Conservation (phyloP, 2,797 vertebrate species). For the Mallotus villosus region DNA sequence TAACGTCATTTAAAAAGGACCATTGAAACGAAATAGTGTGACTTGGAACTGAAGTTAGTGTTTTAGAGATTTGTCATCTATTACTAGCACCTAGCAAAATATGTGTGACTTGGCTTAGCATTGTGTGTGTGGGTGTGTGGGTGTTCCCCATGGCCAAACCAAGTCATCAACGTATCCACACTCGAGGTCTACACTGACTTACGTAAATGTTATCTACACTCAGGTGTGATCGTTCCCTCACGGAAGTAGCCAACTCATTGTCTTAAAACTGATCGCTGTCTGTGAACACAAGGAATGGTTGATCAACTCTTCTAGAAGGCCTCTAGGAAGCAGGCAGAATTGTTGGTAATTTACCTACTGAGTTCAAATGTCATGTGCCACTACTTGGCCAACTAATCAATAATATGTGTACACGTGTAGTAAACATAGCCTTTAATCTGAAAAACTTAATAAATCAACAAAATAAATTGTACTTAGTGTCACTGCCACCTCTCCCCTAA, state of each 20-base stretch:
- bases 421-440: constrained; percentile 27
- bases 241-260: constrained; percentile 20
- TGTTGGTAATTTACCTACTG: constrained; percentile 20
- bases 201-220: constrained; percentile 38
- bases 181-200: constrained; percentile 41
- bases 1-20: not conserved
- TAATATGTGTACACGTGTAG: constrained; percentile 42
- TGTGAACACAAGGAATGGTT: not conserved
- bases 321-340: constrained; percentile 12
- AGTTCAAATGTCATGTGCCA: constrained; percentile 26
- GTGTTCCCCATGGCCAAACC: not conserved
- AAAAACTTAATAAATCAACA: constrained; percentile 30
- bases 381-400: constrained; percentile 26
- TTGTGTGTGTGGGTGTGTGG: not conserved
- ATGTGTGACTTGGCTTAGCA: not conserved
- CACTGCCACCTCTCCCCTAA: constrained; percentile 7
- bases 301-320: constrained; percentile 11
- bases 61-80: constrained; percentile 9
- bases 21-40: not conserved
- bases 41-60: constrained; percentile 24
- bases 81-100: constrained; percentile 21
- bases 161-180: constrained; percentile 21
- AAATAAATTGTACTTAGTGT: constrained; percentile 49
- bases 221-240: constrained; percentile 47
- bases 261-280: not conserved